phyloP scores from a whole-genome alignment of 1,140 invertebrate species.

The Archegozetes longisetosus region DNA sequence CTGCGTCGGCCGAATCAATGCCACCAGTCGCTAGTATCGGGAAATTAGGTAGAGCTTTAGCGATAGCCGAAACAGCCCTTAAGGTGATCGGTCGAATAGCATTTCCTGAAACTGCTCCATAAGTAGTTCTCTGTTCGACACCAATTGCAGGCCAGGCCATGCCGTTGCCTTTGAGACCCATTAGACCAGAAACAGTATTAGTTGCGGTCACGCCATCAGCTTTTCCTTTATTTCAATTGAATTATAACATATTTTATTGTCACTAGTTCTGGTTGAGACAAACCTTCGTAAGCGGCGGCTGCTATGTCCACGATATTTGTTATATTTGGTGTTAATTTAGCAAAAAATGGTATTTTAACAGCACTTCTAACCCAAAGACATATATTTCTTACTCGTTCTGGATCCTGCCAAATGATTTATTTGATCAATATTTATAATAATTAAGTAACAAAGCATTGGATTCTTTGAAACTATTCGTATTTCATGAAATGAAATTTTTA shows the following conservation, averaged over 20 bases:
- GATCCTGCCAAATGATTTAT: conserved; percentile 36
- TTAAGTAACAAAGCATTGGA: no score
- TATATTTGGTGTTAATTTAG: conserved; percentile 94
- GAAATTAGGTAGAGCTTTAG: conserved; percentile 61
- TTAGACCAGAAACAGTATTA: conserved; percentile 86
- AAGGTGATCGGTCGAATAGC: conserved; percentile 84
- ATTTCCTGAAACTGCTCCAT: conserved; percentile 91
- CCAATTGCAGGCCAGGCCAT: conserved; percentile 84
- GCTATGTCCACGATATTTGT: conserved; percentile 83
- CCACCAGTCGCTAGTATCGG: conserved; percentile 87
- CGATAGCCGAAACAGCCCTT: conserved; percentile 70
- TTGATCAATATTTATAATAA: no score
- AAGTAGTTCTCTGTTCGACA: conserved; percentile 61
- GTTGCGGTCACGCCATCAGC: conserved; percentile 94
- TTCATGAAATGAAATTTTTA: no score
- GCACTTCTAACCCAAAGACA: conserved; percentile 69
- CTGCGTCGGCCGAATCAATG: conserved; percentile 85
- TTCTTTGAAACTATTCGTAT: no score
- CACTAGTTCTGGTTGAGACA: no score
- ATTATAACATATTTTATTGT: conserved; percentile 32
- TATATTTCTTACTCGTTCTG: conserved; percentile 66
- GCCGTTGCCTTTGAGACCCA: conserved; percentile 62
- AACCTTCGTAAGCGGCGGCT: conserved; percentile 64
- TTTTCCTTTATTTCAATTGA: conserved; percentile 40
- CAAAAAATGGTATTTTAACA: conserved; percentile 89